phyloP scores from a whole-genome alignment of 2,888 invertebrate species.

The Tetheella fluctuosa region DNA sequence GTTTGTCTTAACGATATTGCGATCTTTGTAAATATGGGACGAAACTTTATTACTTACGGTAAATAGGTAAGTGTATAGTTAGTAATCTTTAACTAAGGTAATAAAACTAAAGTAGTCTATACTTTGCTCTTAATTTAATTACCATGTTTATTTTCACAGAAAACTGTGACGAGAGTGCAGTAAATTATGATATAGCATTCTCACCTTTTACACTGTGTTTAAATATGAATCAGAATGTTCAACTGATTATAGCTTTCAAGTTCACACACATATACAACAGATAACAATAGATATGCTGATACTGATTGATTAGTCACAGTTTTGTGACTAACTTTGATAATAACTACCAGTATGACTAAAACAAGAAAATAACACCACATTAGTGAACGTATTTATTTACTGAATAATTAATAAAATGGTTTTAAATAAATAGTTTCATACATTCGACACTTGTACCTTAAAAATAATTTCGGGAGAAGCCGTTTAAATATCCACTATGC shows the following conservation, averaged over 20 bases:
- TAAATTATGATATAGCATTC: background rate
- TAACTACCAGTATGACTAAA: background rate
- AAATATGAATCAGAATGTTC: background rate
- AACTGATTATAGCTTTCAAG: background rate
- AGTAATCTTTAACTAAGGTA: too few relatives aligned
- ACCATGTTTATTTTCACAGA: too few relatives aligned
- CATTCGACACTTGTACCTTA: slow-evolving; percentile 51
- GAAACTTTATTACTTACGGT: too few relatives aligned
- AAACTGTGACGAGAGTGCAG: background rate
- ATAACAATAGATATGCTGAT: background rate
- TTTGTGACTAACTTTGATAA: background rate
- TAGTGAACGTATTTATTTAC: slow-evolving; percentile 21
- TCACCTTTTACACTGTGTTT: background rate
- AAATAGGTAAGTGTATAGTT: too few relatives aligned
- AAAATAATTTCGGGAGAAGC: slow-evolving; percentile 25
- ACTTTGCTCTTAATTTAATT: background rate
- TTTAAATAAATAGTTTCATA: slow-evolving; percentile 58
- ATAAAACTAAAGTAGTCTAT: too few relatives aligned
- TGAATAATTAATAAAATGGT: slow-evolving; percentile 31
- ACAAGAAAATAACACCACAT: background rate
- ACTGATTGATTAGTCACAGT: background rate
- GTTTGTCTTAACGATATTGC: too few relatives aligned
- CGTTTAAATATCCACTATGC: background rate
- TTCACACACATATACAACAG: background rate
- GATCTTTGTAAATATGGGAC: too few relatives aligned